These are phyloP conservation scores for Allacma fusca DNA, from an alignment of 2,888 invertebrate genomes.

Conservation along the genomic window DNA sequence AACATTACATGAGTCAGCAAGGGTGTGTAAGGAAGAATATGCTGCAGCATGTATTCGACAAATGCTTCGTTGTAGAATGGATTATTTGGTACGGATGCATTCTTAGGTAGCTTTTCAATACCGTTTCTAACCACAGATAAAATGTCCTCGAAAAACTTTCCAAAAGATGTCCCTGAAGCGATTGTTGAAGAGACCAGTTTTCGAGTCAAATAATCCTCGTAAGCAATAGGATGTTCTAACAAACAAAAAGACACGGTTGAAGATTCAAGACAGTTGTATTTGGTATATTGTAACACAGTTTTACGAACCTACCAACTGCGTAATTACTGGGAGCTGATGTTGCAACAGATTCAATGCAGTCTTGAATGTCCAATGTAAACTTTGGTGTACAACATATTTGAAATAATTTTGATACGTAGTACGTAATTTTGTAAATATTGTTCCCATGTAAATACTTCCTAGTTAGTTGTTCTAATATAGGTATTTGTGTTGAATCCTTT, in stretches of 20 bases:
- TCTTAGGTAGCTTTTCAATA: neutral
- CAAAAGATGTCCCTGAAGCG: too few species aligned
- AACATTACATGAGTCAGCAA: constrained; percentile 12
- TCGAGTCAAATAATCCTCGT: too few species aligned
- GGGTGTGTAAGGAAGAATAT: constrained; percentile 1
- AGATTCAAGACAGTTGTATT: too few species aligned
- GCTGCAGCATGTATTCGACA: neutral
- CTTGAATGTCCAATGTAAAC: neutral
- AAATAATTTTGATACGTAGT: neutral
- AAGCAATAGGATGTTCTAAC: too few species aligned
- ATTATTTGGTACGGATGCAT: neutral
- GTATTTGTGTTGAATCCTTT: too few species aligned
- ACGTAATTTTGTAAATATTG: neutral
- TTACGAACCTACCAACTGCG: neutral
- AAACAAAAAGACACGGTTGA: too few species aligned
- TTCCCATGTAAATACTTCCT: neutral
- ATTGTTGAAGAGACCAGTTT: too few species aligned
- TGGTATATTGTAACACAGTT: too few species aligned
- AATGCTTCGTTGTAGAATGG: neutral
- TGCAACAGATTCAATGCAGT: too few species aligned
- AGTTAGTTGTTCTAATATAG: neutral
- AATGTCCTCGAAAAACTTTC: too few species aligned
- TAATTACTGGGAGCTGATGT: too few species aligned
- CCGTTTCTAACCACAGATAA: neutral
- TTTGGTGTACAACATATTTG: neutral